Base-by-base conservation (phyloP, 2,113 vertebrate genomes). In the Capreolus pygargus region DNA sequence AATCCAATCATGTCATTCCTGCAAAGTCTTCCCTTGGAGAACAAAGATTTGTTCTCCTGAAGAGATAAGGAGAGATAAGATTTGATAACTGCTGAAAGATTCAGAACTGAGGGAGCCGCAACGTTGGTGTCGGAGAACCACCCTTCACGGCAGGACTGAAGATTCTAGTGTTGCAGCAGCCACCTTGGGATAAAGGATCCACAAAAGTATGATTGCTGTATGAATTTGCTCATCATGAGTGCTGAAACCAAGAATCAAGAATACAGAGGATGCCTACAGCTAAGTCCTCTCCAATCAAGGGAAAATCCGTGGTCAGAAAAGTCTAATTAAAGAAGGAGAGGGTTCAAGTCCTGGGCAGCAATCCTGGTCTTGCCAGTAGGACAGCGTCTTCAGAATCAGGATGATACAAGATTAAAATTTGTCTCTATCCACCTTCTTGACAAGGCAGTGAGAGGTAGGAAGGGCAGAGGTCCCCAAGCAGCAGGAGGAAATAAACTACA, bases 321-420 rank as follows among this genome's bases (percentile, higher is more conserved):
- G 25, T 67, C 28, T 8, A 84, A 74, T 21, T 83, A 83, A 91
- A 85, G 76, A 94, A 96, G 30, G 21, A 89, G 88, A 86, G 2
- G 4, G 2, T 23, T 30, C n/a, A 6, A 5, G 0, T 58, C 4
- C 25, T 23, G 2, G 19, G 1, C 10, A 4, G 7, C 19, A 64
- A 5, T 55, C 13, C 28, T 33, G 25, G 27, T 57, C 12, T 82
- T 47, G 5, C 78, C 3, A 36, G 8, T 9, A 82, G 25, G 90
- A 55, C 17, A 95, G 39, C 25, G 50, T 58, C 74, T 89, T 78
- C 60, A 61, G 47, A 87, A 60, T 45, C 5, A 86, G 52, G 19
- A 2, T 60, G 14, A 78, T 67, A 4, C 0, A 60, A 9, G 33
- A 50, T 54, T 70, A 60, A 90, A 85, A 87, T 60, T 11, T 86